Conservation (phyloP, 2,888 invertebrate species). For the Drosophila subsilvestris region DNA sequence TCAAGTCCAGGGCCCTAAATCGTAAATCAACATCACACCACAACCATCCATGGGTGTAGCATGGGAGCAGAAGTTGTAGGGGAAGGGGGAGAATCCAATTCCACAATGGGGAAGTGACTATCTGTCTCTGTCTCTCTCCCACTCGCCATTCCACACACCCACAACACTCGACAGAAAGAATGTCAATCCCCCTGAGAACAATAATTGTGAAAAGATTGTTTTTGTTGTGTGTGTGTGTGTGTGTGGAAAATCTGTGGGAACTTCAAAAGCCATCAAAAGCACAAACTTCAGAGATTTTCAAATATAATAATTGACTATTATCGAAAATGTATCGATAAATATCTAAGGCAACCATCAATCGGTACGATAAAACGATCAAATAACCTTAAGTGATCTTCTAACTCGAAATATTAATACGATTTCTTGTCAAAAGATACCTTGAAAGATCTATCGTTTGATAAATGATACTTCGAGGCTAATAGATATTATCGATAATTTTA, state of each 20-base stretch:
- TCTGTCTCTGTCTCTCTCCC: not conserved
- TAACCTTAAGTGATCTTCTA: too few species aligned
- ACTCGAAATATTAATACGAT: too few species aligned
- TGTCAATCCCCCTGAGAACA: not conserved
- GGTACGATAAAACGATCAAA: too few species aligned
- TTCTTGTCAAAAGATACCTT: too few species aligned
- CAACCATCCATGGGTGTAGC: not conserved
- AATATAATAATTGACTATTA: not conserved
- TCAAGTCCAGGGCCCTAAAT: slow-evolving; percentile 10
- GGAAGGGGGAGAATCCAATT: not conserved
- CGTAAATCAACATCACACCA: slow-evolving; percentile 1
- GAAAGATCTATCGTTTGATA: too few species aligned
- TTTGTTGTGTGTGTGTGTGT: too few species aligned
- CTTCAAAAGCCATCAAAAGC: not conserved
- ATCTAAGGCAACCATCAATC: too few species aligned
- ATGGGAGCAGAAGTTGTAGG: not conserved
- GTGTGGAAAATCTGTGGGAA: not conserved
- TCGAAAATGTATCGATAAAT: not conserved
- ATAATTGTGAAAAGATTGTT: not conserved
- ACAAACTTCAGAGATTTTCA: not conserved
- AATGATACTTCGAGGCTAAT: too few species aligned
- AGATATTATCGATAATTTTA: too few species aligned
- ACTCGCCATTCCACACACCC: not conserved
- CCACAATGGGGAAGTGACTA: not conserved
- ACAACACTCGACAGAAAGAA: not conserved